Percentiles rank a stretch among this genome's conserved stretches.
These are phyloP conservation scores for Drosophila suboccidentalis DNA, from an alignment of 2,888 invertebrate species.

Conservation along the genomic window DNA sequence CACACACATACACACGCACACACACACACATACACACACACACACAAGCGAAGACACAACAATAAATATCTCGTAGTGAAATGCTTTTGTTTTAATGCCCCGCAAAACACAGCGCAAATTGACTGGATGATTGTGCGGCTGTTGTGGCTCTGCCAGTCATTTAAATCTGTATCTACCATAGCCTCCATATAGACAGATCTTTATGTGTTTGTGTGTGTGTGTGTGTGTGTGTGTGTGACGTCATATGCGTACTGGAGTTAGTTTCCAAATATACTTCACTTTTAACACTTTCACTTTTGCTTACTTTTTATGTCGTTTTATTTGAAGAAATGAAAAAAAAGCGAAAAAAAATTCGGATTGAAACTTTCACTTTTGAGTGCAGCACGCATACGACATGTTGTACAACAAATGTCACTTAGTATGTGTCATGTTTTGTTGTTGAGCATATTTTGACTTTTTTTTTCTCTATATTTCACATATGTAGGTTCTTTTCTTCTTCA, in stretches of 20 bases:
- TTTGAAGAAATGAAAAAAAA: neutral
- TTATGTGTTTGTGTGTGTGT: constrained; percentile 4
- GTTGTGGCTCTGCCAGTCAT: constrained; percentile 48
- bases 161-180: constrained; percentile 35
- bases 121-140: constrained; percentile 78
- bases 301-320: constrained; percentile 5
- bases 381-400: constrained; percentile 67
- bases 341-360: neutral
- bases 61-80: constrained; percentile 76
- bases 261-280: constrained; percentile 11
- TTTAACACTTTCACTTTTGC: constrained; percentile 43
- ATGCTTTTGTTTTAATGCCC: constrained; percentile 80
- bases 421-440: constrained; percentile 35
- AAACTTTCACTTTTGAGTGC: constrained; percentile 35
- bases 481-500: constrained; percentile 8
- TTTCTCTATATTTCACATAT: constrained; percentile 8
- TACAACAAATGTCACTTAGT: constrained; percentile 32
- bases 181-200: constrained; percentile 1
- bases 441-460: constrained; percentile 2
- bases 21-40: neutral
- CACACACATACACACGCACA: neutral
- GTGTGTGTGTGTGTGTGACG: constrained; percentile 51
- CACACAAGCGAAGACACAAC: constrained; percentile 39
- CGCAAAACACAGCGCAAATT: constrained; percentile 80
- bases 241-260: constrained; percentile 40